Percentiles rank a stretch among this genome's conserved stretches.
These are phyloP conservation scores for Prunella strophiata DNA, from an alignment of 2,797 vertebrate genomes.

Conservation along the genomic window DNA sequence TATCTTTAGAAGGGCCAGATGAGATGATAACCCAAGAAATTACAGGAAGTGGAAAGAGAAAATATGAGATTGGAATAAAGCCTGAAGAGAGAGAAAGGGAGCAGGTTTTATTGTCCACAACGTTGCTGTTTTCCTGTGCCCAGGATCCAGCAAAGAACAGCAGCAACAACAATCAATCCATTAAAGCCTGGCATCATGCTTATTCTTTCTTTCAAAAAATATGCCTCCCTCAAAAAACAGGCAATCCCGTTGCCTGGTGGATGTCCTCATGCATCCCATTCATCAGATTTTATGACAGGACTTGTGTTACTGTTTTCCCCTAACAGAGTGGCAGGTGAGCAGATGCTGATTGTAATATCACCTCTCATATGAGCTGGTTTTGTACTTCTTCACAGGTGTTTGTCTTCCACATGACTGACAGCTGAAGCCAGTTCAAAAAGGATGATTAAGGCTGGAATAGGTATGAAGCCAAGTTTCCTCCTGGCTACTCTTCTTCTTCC, in stretches of 20 bases:
- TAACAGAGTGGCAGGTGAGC: background rate
- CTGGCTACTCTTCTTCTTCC: background rate
- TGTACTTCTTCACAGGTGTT: background rate
- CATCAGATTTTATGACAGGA: background rate
- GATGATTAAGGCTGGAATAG: background rate
- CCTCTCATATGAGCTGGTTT: background rate
- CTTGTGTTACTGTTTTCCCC: background rate
- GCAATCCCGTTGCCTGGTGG: background rate
- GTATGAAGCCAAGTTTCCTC: background rate
- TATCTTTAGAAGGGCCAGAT: background rate
- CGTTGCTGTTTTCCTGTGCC: background rate
- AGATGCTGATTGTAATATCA: background rate
- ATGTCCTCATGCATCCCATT: background rate
- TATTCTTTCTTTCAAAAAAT: background rate
- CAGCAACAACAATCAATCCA: background rate
- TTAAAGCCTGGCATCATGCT: background rate
- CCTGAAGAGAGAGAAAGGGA: background rate
- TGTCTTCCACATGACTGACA: background rate
- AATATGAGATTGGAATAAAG: background rate
- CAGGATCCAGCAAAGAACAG: background rate
- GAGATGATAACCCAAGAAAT: background rate
- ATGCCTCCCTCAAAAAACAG: background rate
- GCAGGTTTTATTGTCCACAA: background rate
- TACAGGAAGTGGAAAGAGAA: background rate
- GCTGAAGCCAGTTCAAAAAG: background rate